Conservation (phyloP, 2,888 invertebrate species). For the Leucophenga maculata region DNA sequence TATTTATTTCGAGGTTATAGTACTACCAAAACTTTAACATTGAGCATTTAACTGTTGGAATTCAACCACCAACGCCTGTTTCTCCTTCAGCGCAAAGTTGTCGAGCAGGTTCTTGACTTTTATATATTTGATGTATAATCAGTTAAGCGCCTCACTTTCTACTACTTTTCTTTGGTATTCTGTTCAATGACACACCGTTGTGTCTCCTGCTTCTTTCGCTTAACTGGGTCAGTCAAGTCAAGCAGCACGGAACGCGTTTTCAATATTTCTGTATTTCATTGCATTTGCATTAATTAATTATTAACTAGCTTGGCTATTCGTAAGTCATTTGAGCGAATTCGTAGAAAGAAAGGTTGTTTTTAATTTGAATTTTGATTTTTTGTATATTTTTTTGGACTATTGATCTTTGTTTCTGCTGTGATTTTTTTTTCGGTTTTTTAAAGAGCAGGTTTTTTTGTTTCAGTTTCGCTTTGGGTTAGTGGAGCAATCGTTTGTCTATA, state of each 20-base stretch:
- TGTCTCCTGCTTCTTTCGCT: no score
- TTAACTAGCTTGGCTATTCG: no score
- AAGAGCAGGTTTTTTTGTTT: neutral
- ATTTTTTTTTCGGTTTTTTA: neutral
- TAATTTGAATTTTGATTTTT: neutral
- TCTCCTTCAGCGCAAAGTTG: neutral
- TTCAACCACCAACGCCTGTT: neutral
- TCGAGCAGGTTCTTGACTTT: neutral
- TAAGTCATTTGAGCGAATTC: no score
- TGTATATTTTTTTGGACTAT: neutral
- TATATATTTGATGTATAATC: no score
- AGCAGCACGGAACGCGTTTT: neutral
- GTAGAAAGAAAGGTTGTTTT: neutral
- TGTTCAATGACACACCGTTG: no score
- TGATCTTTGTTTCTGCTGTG: neutral
- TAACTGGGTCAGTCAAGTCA: neutral
- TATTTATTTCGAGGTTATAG: constrained; percentile 25
- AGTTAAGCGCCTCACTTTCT: constrained; percentile 1
- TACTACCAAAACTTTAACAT: no score
- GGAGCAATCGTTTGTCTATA: neutral
- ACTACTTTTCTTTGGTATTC: constrained; percentile 1
- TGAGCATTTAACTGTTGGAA: no score
- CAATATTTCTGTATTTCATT: neutral
- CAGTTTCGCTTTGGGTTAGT: constrained; percentile 12
- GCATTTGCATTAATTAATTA: constrained; percentile 4